Conservation (phyloP, 2,113 vertebrate species). For the Orientallactaga bullata region DNA sequence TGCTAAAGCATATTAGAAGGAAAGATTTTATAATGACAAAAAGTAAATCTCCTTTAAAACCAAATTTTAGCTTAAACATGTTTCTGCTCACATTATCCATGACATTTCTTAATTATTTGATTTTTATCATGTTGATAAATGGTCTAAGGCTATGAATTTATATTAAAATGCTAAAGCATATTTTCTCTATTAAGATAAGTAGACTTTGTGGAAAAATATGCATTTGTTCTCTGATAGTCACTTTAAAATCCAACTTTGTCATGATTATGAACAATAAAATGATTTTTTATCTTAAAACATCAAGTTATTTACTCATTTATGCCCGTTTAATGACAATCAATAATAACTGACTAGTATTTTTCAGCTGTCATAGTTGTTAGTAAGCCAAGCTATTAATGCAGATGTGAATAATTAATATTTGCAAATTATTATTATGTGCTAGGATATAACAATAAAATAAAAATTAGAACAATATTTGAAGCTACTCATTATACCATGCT, state of each 20-base stretch:
- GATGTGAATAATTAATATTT: constrained; percentile 20
- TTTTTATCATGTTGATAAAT: constrained; percentile 38
- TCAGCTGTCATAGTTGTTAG: constrained; percentile 2
- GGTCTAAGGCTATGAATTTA: not conserved
- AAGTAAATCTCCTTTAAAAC: not conserved
- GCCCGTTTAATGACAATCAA: not conserved
- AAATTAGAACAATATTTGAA: not conserved
- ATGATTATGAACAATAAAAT: not conserved
- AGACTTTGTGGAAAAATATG: not conserved
- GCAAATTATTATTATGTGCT: not conserved
- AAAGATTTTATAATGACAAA: not conserved
- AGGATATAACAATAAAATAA: not conserved
- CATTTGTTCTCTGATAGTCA: not conserved
- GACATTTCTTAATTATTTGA: not conserved
- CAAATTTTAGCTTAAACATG: not conserved
- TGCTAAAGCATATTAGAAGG: not conserved
- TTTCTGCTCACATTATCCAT: not conserved
- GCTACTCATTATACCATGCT: not conserved
- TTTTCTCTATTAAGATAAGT: constrained; percentile 27
- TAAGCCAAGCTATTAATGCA: not conserved
- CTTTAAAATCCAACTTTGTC: constrained; percentile 2
- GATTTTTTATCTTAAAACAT: constrained; percentile 39
- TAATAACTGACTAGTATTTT: not conserved
- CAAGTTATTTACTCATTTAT: constrained; percentile 24
- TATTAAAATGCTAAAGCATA: constrained; percentile 9